Evolutionary conservation across 2,113 vertebrate species (phyloP).

Genomic region (Dasyurus viverrinus): DNA sequence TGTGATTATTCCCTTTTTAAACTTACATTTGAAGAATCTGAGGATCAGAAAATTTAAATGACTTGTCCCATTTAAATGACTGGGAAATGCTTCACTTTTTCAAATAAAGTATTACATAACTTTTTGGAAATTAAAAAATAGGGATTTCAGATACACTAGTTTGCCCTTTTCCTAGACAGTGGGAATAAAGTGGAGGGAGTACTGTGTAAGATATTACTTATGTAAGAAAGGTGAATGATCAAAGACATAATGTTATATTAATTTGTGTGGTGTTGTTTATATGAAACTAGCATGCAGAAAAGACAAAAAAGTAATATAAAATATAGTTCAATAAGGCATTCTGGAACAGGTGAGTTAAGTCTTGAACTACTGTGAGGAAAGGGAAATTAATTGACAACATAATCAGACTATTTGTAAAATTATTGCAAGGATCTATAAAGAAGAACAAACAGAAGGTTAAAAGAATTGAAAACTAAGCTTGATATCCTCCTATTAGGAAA

Average conservation of each 20-base stretch:
- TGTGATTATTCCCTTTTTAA: not conserved
- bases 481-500: not conserved
- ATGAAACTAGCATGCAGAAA: not conserved
- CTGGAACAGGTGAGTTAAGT: not conserved
- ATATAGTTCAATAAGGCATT: not conserved
- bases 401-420: not conserved
- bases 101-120: no score
- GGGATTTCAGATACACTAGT: not conserved
- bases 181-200: not conserved
- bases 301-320: not conserved
- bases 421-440: not conserved
- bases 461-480: not conserved
- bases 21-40: not conserved
- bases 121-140: not conserved
- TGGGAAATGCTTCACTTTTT: no score
- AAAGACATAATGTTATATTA: not conserved
- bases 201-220: not conserved
- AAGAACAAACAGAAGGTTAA: not conserved
- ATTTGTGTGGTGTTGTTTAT: not conserved
- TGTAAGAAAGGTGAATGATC: not conserved
- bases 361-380: not conserved
- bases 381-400: not conserved
- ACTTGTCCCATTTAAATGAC: not conserved
- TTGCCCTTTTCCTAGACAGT: not conserved
- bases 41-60: not conserved